These are phyloP conservation scores for Loriculus beryllinus DNA, from an alignment of 2,797 vertebrate genomes.

Conservation along the genomic window DNA sequence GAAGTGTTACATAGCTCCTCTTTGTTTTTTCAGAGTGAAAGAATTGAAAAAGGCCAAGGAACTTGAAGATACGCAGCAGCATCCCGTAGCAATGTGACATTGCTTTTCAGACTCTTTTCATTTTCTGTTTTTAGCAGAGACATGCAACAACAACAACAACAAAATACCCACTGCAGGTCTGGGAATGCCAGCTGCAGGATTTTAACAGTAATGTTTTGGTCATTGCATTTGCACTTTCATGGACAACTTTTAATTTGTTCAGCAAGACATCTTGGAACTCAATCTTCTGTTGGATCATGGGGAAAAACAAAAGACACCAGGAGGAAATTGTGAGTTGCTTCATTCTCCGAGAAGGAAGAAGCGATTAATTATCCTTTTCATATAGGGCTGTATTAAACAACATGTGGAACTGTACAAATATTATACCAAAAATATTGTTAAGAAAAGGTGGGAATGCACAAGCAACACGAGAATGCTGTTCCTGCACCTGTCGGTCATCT, in stretches of 20 bases:
- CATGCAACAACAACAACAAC: conserved; percentile 84
- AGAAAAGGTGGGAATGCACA: conserved; percentile 77
- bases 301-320: conserved; percentile 77
- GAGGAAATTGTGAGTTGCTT: conserved; percentile 75
- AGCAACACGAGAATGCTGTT: conserved; percentile 74
- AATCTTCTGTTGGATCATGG: conserved; percentile 83
- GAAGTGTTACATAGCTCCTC: conserved; percentile 58
- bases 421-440: conserved; percentile 83
- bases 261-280: conserved; percentile 86
- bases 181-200: conserved; percentile 80
- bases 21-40: conserved; percentile 94
- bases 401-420: conserved; percentile 86
- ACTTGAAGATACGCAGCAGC: conserved; percentile 94
- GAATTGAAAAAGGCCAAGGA: conserved; percentile 99
- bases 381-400: conserved; percentile 84
- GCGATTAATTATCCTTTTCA: conserved; percentile 76
- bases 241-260: conserved; percentile 87
- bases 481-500: conserved; percentile 76
- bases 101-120: conserved; percentile 94
- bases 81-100: conserved; percentile 96
- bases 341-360: conserved; percentile 73
- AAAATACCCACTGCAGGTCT: conserved; percentile 80
- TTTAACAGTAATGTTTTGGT: conserved; percentile 87
- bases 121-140: conserved; percentile 96
- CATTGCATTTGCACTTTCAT: conserved; percentile 88